Conservation (phyloP, 1,140 invertebrate genomes). For the Saxidomus purpurata region DNA sequence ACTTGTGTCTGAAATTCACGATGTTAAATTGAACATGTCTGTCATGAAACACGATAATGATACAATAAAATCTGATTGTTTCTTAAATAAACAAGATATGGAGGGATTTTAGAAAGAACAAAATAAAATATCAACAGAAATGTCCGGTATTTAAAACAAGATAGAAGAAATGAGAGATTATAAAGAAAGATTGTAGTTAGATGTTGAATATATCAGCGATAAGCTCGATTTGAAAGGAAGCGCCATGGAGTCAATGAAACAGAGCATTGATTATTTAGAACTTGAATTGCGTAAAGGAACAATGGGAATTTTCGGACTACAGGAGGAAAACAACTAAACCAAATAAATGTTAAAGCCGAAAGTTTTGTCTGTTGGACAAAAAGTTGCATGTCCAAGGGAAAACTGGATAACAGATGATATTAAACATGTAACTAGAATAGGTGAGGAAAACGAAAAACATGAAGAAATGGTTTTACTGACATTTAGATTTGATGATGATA, state of each 20-base stretch:
- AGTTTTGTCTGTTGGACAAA: not conserved
- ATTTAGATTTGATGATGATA: slow-evolving; percentile 45
- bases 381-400: not conserved
- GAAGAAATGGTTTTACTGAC: not conserved
- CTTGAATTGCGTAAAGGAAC: not conserved
- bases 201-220: not conserved
- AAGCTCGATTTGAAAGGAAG: not conserved
- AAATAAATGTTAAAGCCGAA: not conserved
- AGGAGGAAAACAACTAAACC: not conserved
- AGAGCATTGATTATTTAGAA: not conserved
- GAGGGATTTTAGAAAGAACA: too few relatives aligned
- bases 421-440: not conserved
- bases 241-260: not conserved
- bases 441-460: not conserved
- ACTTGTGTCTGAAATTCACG: too few relatives aligned
- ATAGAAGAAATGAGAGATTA: too few relatives aligned
- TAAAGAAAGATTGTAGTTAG: slow-evolving; percentile 6
- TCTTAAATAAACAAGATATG: too few relatives aligned
- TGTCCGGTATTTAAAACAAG: too few relatives aligned
- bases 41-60: too few relatives aligned
- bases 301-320: slow-evolving; percentile 5
- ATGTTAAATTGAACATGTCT: too few relatives aligned
- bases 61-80: too few relatives aligned
- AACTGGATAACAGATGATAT: not conserved
- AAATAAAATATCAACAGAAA: too few relatives aligned